Evolutionary conservation across 2,888 invertebrate genomes (phyloP).

Genomic region (Drosophila mimetica): DNA sequence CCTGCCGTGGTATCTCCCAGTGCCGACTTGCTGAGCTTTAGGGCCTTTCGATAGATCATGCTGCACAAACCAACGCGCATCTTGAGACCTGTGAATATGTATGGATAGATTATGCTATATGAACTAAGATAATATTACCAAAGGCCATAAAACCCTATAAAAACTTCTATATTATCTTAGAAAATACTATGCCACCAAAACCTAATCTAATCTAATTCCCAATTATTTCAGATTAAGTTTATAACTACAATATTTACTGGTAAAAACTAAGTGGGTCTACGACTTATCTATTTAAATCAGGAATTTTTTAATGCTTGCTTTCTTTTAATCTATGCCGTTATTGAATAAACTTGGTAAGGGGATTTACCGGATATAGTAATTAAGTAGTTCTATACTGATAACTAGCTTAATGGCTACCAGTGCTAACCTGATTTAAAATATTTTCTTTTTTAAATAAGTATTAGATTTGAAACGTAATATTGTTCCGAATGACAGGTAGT

Average conservation of each 20-base stretch:
- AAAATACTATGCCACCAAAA: too few species aligned
- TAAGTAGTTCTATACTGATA: background rate
- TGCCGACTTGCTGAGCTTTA: constrained; percentile 89
- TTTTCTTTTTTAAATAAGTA: background rate
- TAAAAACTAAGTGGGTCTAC: background rate
- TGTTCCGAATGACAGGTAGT: too few species aligned
- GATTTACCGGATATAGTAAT: background rate
- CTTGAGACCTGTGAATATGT: constrained; percentile 83
- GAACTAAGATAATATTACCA: too few species aligned
- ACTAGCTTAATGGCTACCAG: background rate
- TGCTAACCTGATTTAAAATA: background rate
- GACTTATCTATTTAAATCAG: background rate
- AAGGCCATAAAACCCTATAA: too few species aligned
- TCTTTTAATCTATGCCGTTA: background rate
- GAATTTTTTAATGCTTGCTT: background rate
- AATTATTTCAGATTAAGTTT: background rate
- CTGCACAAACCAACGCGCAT: constrained; percentile 89
- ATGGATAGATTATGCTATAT: background rate
- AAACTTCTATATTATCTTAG: too few species aligned
- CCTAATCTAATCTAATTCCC: background rate
- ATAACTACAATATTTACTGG: too few species aligned
- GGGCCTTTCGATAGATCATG: constrained; percentile 88
- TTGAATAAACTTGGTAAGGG: background rate
- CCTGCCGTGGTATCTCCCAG: constrained; percentile 91
- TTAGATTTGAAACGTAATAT: too few species aligned